Evolutionary conservation across 1,140 invertebrate genomes (phyloP).

Genomic region (Chymomyza costata): DNA sequence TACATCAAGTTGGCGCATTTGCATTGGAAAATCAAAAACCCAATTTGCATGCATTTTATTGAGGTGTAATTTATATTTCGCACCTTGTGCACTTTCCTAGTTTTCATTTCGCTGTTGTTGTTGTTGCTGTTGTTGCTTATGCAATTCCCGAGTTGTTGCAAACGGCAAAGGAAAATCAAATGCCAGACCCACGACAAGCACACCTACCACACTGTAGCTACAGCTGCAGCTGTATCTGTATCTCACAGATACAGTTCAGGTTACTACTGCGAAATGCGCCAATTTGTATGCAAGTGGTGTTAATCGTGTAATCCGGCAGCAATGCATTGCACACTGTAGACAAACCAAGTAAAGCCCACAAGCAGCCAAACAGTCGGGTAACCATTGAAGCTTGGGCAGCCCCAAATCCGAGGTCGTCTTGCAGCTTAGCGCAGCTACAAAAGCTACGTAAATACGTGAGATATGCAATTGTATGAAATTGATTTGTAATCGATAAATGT

Average conservation of each 20-base stretch:
- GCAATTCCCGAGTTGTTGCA: slow-evolving; percentile 42
- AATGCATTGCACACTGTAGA: slow-evolving; percentile 44
- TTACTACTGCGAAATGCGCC: slow-evolving; percentile 51
- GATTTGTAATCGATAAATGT: slow-evolving; percentile 72
- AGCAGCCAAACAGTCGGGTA: too few species aligned
- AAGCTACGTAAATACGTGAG: slow-evolving; percentile 63
- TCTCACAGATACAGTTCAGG: slow-evolving; percentile 44
- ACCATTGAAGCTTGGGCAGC: too few species aligned
- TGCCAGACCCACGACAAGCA: slow-evolving; percentile 25
- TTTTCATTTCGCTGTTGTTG: slow-evolving; percentile 43
- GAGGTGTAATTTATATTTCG: slow-evolving; percentile 61
- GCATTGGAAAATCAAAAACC: slow-evolving; percentile 36
- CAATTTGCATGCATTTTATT: slow-evolving; percentile 54
- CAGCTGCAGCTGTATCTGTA: slow-evolving; percentile 32
- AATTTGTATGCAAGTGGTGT: slow-evolving; percentile 71
- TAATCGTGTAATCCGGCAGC: slow-evolving; percentile 69
- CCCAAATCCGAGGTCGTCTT: slow-evolving; percentile 10
- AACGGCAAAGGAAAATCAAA: slow-evolving; percentile 38
- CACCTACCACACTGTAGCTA: slow-evolving; percentile 1
- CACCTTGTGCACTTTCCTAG: slow-evolving; percentile 25
- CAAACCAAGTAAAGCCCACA: too few species aligned
- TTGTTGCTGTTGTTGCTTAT: slow-evolving; percentile 48
- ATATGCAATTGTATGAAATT: slow-evolving; percentile 65
- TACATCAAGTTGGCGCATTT: slow-evolving; percentile 13
- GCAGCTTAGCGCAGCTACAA: slow-evolving; percentile 16